Conservation (phyloP, 2,113 vertebrate species). For the Campylorhamphus procurvoides region DNA sequence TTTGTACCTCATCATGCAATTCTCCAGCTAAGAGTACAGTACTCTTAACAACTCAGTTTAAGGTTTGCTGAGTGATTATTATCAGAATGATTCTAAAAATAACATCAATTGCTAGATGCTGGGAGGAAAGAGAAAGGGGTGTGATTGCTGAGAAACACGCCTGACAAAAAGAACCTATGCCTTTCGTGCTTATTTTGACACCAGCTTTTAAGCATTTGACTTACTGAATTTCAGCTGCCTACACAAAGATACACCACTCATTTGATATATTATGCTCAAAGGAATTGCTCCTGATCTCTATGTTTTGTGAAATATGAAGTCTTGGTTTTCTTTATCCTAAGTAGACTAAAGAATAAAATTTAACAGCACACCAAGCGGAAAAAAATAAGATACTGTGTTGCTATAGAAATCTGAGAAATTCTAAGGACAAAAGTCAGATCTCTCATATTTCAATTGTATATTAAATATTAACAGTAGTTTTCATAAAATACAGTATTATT, state of each 20-base stretch:
- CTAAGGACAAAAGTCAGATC: background rate
- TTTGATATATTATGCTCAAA: background rate
- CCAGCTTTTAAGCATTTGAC: background rate
- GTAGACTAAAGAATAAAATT: background rate
- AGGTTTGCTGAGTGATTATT: background rate
- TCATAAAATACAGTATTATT: background rate
- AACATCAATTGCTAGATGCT: background rate
- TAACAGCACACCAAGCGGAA: background rate
- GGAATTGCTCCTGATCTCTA: background rate
- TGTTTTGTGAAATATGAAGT: background rate
- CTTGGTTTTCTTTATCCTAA: background rate
- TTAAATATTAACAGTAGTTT: background rate
- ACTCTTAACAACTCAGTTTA: background rate
- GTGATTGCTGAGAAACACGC: conserved; percentile 9
- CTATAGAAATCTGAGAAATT: background rate
- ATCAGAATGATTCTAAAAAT: conserved; percentile 40
- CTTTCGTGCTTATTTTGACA: conserved; percentile 35
- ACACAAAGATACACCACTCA: background rate
- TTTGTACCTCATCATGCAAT: background rate
- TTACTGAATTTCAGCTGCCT: background rate
- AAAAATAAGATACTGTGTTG: background rate
- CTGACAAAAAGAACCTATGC: background rate
- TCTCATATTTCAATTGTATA: background rate
- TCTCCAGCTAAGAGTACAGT: background rate
- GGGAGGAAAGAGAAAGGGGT: background rate